Evolutionary conservation across 2,797 vertebrate species (phyloP), one percentile per base, ranked within the genome.

Genomic region (Phaenicophaeus curvirostris): DNA sequence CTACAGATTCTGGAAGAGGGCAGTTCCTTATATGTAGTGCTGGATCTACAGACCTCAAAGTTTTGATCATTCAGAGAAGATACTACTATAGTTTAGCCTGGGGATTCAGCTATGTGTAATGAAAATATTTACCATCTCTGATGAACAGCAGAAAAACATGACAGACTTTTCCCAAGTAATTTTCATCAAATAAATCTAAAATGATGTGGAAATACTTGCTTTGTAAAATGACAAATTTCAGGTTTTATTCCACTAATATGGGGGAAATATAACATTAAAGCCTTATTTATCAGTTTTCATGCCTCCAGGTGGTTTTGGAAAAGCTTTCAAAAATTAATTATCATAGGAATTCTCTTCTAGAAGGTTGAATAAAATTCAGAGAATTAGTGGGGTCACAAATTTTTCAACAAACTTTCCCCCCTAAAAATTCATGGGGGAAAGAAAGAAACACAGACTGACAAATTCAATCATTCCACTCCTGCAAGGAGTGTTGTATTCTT

Each of bases 111-210:
- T 46, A 5, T 1, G 5, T 39, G 16, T 5, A 3, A 62, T 41
- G 31, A 72, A 82, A 90, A 87, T n/a, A n/a, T n/a, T n/a, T n/a
- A n/a, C n/a, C n/a, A 91, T 73, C 50, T 92, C 57, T 77, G 69
- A 21, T n/a, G 48, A 90, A 93, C 17, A 91, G 63, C 82, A 27
- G 31, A 96, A 58, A 33, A 94, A 51, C 24, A 44, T 63, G 72
- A 94, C 48, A 65, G 54, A 31, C n/a, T 85, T 75, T 51, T 92
- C 11, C 48, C 54, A 77, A 37, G 7, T 80, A 73, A 82, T 81
- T 83, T 80, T 55, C 28, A 50, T 82, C 18, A 81, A 73, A 79
- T 37, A 62, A 57, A 80, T 46, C 17, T 78, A 65, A 83, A 93
- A 74, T n/a, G 4, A 42, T 17, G 55, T 33, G 31, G 39, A 88